These are phyloP conservation scores for Caenorhabditis wallacei DNA, from an alignment of 2,888 invertebrate genomes.

Conservation along the genomic window DNA sequence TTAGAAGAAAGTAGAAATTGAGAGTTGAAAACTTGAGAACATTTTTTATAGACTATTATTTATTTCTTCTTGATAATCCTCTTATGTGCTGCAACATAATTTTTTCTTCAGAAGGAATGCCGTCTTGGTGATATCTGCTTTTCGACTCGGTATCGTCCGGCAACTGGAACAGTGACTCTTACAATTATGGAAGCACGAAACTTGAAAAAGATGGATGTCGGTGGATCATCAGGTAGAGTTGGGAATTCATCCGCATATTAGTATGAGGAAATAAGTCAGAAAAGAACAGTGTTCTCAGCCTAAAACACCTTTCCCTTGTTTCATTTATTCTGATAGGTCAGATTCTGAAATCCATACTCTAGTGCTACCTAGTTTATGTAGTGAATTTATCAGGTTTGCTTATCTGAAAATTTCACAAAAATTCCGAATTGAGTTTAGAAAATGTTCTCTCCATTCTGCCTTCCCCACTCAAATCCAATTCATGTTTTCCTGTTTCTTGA, in stretches of 20 bases:
- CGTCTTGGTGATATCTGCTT: constrained; percentile 83
- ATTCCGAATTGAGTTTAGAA: neutral
- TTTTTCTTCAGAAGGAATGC: constrained; percentile 70
- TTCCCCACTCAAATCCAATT: constrained; percentile 12
- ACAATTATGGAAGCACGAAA: constrained; percentile 83
- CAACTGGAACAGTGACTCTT: constrained; percentile 82
- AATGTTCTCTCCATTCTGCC: neutral
- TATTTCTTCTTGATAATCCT: too few species aligned
- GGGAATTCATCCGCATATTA: too few species aligned
- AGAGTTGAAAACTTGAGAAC: too few species aligned
- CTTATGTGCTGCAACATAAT: too few species aligned
- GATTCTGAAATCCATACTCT: too few species aligned
- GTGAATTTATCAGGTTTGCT: too few species aligned
- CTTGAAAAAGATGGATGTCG: constrained; percentile 83
- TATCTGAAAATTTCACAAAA: neutral
- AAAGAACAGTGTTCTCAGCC: too few species aligned
- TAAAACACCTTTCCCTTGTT: too few species aligned
- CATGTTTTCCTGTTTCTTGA: constrained; percentile 19
- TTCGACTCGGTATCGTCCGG: constrained; percentile 81
- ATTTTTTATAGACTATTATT: too few species aligned
- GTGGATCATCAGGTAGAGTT: constrained; percentile 80
- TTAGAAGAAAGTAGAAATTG: neutral
- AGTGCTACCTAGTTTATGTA: too few species aligned
- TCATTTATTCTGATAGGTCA: too few species aligned
- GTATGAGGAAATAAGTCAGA: too few species aligned